A percentile compares a stretch with the other conserved stretches of the same genome.
These are phyloP conservation scores for Papilio polytes DNA, from an alignment of 1,140 invertebrate genomes.

Conservation along the genomic window DNA sequence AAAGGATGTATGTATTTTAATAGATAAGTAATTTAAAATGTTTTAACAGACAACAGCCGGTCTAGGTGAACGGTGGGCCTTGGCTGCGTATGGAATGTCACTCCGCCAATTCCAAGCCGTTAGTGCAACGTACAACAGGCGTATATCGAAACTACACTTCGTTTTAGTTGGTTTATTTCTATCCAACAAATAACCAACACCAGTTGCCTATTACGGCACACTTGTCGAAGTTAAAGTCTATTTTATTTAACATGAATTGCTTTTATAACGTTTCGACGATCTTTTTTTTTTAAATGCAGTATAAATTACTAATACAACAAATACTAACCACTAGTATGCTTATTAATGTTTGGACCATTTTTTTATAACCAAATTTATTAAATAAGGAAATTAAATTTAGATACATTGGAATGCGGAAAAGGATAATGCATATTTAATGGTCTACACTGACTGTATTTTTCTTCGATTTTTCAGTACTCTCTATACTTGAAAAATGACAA, in stretches of 20 bases:
- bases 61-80: conserved; percentile 56
- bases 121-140: conserved; percentile 18
- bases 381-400: conserved; percentile 2
- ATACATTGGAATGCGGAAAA: not conserved
- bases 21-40: not conserved
- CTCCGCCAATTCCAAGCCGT: conserved; percentile 37
- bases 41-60: conserved; percentile 29
- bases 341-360: not conserved
- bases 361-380: not conserved
- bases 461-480: not conserved
- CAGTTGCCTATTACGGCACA: conserved; percentile 9
- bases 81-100: conserved; percentile 44
- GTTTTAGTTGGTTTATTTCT: conserved; percentile 41
- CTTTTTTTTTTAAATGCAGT: not conserved
- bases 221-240: not conserved
- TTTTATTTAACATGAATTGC: not conserved
- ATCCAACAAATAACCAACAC: not conserved
- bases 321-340: too few relatives aligned
- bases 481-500: not conserved
- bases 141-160: conserved; percentile 30
- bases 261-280: not conserved
- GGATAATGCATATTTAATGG: not conserved
- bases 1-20: conserved; percentile 15
- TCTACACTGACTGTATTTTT: not conserved
- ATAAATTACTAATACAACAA: not conserved